These are phyloP conservation scores for Hylyphantes graminicola DNA, from an alignment of 1,140 invertebrate genomes.

Conservation along the genomic window DNA sequence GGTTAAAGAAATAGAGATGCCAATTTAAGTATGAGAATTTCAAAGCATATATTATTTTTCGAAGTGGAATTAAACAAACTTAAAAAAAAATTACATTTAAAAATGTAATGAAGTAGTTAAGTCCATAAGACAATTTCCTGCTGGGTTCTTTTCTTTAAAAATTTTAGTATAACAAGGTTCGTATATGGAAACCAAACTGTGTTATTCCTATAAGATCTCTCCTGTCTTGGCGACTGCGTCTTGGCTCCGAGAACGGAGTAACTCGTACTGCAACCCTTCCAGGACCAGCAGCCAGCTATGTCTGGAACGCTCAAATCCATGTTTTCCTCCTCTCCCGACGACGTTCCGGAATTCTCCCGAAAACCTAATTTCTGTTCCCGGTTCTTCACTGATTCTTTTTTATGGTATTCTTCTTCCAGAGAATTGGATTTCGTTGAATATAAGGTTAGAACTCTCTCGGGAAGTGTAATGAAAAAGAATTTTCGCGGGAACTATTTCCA, in stretches of 20 bases:
- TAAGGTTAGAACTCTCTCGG: not conserved
- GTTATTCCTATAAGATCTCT: not conserved
- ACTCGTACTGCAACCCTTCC: conserved; percentile 7
- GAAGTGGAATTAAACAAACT: not conserved
- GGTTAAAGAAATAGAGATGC: too few relatives aligned
- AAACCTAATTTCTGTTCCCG: conserved; percentile 8
- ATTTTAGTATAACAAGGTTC: not conserved
- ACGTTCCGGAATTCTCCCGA: conserved; percentile 18
- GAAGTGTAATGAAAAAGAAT: not conserved
- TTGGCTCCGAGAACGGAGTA: not conserved
- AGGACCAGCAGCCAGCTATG: conserved; percentile 34
- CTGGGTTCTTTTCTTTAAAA: not conserved
- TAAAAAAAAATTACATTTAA: not conserved
- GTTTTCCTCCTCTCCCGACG: conserved; percentile 29
- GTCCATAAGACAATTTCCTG: not conserved
- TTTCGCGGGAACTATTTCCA: not conserved
- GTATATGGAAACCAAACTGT: not conserved
- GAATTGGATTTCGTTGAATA: not conserved
- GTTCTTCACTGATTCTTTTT: not conserved
- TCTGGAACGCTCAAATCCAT: conserved; percentile 51
- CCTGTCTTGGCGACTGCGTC: conserved; percentile 27
- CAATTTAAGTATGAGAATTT: too few relatives aligned
- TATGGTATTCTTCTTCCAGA: not conserved
- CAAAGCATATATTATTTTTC: too few relatives aligned
- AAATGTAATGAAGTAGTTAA: not conserved